Percentiles rank a stretch among this genome's conserved stretches.
phyloP scores from a whole-genome alignment of 2,888 invertebrate species.

The Eristalis pertinax region DNA sequence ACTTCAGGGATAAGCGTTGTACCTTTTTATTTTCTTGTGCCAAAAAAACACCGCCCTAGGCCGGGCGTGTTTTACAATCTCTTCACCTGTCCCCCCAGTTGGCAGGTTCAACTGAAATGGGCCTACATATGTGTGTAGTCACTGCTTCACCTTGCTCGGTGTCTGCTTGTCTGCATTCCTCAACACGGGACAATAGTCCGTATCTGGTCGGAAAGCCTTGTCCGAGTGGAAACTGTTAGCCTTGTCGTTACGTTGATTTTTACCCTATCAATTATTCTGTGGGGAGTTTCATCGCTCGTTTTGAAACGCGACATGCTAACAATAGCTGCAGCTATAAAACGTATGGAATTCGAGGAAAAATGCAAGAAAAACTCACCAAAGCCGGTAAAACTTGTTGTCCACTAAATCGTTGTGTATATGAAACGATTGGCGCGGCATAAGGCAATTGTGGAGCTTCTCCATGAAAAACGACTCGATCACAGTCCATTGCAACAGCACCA shows the following conservation, averaged over 20 bases:
- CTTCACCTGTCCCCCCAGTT: not conserved
- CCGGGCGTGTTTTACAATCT: not conserved
- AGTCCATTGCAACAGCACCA: conserved; percentile 87
- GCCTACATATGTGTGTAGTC: not conserved
- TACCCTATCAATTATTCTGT: conserved; percentile 17
- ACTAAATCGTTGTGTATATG: conserved; percentile 89
- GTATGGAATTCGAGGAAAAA: conserved; percentile 10
- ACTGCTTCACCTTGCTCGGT: not conserved
- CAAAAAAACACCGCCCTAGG: conserved; percentile 2
- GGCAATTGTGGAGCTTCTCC: conserved; percentile 90
- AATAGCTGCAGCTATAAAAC: conserved; percentile 1
- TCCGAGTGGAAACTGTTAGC: conserved; percentile 22
- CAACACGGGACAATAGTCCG: conserved; percentile 17
- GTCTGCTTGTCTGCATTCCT: conserved; percentile 26
- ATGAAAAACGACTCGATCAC: conserved; percentile 91
- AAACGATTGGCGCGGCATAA: conserved; percentile 89
- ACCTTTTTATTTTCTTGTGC: not conserved
- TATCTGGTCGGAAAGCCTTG: conserved; percentile 14
- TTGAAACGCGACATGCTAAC: not conserved
- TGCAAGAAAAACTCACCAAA: conserved; percentile 82
- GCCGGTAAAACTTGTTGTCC: conserved; percentile 92
- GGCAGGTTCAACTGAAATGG: not conserved
- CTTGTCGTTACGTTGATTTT: conserved; percentile 45
- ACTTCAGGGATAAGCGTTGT: not conserved
- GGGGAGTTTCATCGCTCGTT: conserved; percentile 19